A percentile compares a stretch with the other conserved stretches of the same genome.
phyloP scores from a whole-genome alignment of 2,888 invertebrate species.

The Agriopis leucophaearia region DNA sequence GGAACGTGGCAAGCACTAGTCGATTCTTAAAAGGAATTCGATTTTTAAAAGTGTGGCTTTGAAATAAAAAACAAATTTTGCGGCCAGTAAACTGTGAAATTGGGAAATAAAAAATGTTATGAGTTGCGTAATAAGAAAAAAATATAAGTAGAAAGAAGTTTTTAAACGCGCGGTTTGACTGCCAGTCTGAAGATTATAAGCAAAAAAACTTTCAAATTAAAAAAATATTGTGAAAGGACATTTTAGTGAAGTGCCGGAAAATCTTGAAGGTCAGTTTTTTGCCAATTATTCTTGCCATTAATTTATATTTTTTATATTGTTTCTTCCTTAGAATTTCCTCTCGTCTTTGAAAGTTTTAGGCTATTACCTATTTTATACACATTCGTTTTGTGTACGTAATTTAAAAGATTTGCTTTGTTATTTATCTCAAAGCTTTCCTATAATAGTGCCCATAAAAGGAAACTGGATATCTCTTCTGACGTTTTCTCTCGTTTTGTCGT shows the following conservation, averaged over 20 bases:
- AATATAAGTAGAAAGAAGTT: conserved; percentile 37
- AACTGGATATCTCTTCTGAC: conserved; percentile 2
- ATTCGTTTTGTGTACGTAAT: not conserved
- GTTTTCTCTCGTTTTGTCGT: conserved; percentile 6
- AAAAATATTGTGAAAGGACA: conserved; percentile 36
- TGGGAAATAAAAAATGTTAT: conserved; percentile 66
- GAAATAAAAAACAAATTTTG: conserved; percentile 36
- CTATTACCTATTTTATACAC: not conserved
- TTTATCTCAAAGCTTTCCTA: not conserved
- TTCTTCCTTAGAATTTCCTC: not conserved
- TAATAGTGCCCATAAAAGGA: conserved; percentile 7
- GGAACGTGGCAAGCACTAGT: conserved; percentile 41
- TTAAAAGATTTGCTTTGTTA: not conserved
- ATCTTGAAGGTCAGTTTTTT: conserved; percentile 41
- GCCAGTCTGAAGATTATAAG: conserved; percentile 8
- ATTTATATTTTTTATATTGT: not conserved
- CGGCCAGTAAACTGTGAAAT: conserved; percentile 65
- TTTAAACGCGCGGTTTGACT: conserved; percentile 53
- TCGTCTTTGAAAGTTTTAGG: not conserved
- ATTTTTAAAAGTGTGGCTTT: conserved; percentile 38
- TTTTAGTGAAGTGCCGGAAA: conserved; percentile 40
- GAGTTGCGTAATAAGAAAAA: conserved; percentile 66
- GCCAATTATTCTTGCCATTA: not conserved
- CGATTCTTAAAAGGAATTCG: conserved; percentile 25
- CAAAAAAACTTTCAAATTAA: conserved; percentile 22